Evolutionary conservation across 2,797 vertebrate genomes (phyloP), one percentile per base, ranked within the genome.

Genomic region (Crypturellus tataupa): DNA sequence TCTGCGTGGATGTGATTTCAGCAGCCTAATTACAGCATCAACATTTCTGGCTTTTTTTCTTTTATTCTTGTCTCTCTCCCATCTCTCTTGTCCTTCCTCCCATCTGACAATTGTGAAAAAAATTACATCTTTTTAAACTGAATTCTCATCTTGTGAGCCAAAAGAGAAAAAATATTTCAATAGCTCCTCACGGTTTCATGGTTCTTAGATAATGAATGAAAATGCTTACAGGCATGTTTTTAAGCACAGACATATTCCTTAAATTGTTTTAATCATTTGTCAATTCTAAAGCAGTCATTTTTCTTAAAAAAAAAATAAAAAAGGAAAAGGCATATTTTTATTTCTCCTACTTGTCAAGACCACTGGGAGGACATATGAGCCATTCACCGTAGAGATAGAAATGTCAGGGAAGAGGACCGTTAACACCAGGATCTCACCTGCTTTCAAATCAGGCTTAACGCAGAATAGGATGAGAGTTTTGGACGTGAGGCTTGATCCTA

Each of bases 381-480:
- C 75, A 20, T 76, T 79, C 2, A 0, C 67, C 42, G 31, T 31
- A 29, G 60, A 84, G 70, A 64, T 5, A 80, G 79, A 90, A 81
- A 63, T 1, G 2, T 23, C 65, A 59, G 49, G 56, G 65, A 87
- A 77, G 87, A n/a, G 49, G 39, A 15, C 70, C 87, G 75, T 68
- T 92, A 80, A 84, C 70, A 90, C 75, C 58, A 84, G 44, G 60
- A 71, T 90, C 79, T 90, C 90, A 90, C 70, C 49, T 84, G 55
- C 75, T 87, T 75, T 84, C 86, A 89, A 47, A 42, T 46, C 47
- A 40, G 59, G 37, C 86, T 89, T 76, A 92, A 42, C 4, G 1
- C 79, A 84, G 44, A 67, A 84, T 24, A 68, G 42, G 58, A 77
- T 67, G 39, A 47, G 70, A 84, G 59, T 10, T 62, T 72, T 62